phyloP scores from a whole-genome alignment of 2,888 invertebrate genomes.

The Drosophila multiciliata region DNA sequence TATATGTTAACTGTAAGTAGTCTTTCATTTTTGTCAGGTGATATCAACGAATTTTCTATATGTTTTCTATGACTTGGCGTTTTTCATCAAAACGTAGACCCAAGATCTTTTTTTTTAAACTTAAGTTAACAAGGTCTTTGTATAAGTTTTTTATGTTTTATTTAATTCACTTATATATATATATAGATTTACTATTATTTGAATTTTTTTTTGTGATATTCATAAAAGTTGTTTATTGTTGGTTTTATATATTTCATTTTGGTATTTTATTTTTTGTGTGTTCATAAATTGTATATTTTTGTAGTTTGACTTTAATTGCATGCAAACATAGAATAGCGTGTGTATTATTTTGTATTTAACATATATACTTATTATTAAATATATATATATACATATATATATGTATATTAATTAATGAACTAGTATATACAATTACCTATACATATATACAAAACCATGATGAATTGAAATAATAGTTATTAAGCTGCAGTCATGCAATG shows the following conservation, averaged over 20 bases:
- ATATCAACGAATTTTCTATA: conserved; percentile 79
- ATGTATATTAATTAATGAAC: conserved; percentile 68
- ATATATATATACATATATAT: conserved; percentile 46
- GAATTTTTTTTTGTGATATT: conserved; percentile 55
- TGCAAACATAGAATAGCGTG: conserved; percentile 29
- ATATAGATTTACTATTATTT: conserved; percentile 23
- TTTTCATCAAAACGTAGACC: conserved; percentile 11
- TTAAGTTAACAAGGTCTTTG: conserved; percentile 31
- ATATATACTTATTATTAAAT: conserved; percentile 56
- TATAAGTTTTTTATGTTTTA: conserved; percentile 21
- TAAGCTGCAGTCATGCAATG: conserved; percentile 61
- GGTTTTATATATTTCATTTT: conserved; percentile 17
- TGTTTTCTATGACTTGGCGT: conserved; percentile 40
- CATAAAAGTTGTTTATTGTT: conserved; percentile 64
- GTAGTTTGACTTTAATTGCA: conserved; percentile 55
- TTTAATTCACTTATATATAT: conserved; percentile 7
- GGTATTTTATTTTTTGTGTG: conserved; percentile 27
- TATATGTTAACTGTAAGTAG: conserved; percentile 59
- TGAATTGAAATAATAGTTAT: conserved; percentile 73
- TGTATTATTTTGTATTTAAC: conserved; percentile 57
- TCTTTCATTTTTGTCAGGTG: conserved; percentile 76
- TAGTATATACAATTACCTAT: conserved; percentile 75
- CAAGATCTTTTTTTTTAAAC: conserved; percentile 40
- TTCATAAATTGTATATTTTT: conserved; percentile 62
- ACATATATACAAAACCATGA: conserved; percentile 62